These are phyloP conservation scores for Apocheima hispidaria DNA, from an alignment of 2,888 invertebrate genomes.

Conservation along the genomic window DNA sequence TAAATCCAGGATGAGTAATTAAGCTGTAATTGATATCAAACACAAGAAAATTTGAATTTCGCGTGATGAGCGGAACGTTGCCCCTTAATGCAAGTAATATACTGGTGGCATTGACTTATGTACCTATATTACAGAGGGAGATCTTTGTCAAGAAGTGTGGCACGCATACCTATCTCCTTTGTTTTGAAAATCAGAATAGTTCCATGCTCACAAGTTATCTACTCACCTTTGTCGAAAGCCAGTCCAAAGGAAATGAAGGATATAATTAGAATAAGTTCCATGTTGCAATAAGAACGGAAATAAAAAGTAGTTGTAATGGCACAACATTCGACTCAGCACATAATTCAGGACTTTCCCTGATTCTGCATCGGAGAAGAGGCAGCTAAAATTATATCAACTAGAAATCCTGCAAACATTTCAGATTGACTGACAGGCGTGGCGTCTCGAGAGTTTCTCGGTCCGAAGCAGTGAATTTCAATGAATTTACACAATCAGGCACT, in stretches of 20 bases:
- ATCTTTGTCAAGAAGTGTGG: no score
- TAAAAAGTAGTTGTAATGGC: slow-evolving; percentile 25
- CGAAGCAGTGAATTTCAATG: neutral
- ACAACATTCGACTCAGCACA: slow-evolving; percentile 39
- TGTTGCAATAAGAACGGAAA: slow-evolving; percentile 46
- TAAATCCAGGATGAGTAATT: no score
- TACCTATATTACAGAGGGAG: neutral
- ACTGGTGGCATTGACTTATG: neutral
- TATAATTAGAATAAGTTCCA: slow-evolving; percentile 69
- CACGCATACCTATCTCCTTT: no score
- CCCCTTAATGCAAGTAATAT: no score
- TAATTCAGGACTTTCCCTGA: slow-evolving; percentile 23
- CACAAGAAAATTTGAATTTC: no score
- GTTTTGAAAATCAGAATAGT: neutral
- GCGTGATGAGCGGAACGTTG: no score
- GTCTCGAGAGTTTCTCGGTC: slow-evolving; percentile 1
- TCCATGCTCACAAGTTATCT: neutral
- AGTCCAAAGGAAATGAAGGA: slow-evolving; percentile 59
- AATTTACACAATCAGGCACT: neutral
- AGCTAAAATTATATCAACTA: slow-evolving; percentile 18
- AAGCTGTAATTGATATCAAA: no score
- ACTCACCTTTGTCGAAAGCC: slow-evolving; percentile 73
- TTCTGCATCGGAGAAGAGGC: slow-evolving; percentile 13
- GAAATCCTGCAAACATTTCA: slow-evolving; percentile 17
- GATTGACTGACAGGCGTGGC: slow-evolving; percentile 27